Evolutionary conservation across 1,140 invertebrate species (phyloP).

Genomic region (Megalopta genalis): DNA sequence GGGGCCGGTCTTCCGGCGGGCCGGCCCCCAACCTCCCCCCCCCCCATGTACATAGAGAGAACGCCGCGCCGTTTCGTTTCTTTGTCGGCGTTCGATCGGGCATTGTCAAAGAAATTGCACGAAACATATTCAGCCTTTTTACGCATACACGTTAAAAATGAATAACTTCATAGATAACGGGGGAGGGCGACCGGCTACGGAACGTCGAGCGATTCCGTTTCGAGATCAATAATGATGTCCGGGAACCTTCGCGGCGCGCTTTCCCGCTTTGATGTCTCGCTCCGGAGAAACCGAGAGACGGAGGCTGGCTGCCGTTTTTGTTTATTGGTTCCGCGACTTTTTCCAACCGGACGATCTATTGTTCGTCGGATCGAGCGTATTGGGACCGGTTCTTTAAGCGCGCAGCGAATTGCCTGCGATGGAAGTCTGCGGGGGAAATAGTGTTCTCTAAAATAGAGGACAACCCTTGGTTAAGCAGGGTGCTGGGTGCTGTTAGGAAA

Average conservation of each 20-base stretch:
- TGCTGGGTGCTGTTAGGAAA: no score
- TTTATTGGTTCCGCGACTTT: neutral
- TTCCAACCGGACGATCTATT: neutral
- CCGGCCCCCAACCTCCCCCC: neutral
- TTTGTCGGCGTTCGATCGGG: neutral
- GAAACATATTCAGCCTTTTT: neutral
- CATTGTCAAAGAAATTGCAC: neutral
- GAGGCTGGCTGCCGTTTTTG: neutral
- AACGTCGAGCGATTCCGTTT: neutral
- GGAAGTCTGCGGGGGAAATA: no score
- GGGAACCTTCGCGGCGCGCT: neutral
- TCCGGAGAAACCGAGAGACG: neutral
- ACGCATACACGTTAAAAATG: neutral
- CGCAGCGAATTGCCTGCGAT: no score
- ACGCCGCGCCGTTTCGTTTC: neutral
- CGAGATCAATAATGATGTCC: neutral
- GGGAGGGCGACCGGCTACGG: no score
- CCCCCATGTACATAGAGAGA: neutral
- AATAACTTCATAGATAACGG: neutral
- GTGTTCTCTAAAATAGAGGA: no score
- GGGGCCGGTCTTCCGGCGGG: neutral
- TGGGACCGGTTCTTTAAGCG: neutral
- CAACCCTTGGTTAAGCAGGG: no score
- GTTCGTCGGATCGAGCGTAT: constrained; percentile 1
- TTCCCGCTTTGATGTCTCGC: neutral